phyloP scores from a whole-genome alignment of 2,113 vertebrate species.

The Carassius gibelio region DNA sequence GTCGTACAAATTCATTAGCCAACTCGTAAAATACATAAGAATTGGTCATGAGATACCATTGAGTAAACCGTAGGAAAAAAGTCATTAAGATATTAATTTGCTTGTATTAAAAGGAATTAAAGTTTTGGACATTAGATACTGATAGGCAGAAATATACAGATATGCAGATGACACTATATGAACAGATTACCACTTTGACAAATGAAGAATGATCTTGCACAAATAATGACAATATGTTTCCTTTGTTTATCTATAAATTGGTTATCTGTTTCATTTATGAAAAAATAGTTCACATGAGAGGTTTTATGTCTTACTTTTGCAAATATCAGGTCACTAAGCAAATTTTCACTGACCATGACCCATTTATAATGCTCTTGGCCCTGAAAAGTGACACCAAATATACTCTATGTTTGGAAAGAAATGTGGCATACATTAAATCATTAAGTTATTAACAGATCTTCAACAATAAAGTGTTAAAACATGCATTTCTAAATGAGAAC shows the following conservation, averaged over 20 bases:
- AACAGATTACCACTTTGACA: not conserved
- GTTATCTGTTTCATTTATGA: not conserved
- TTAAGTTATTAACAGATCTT: not conserved
- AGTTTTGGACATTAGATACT: not conserved
- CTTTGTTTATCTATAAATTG: not conserved
- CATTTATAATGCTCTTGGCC: constrained; percentile 13
- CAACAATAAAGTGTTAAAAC: constrained; percentile 25
- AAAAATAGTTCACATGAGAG: not conserved
- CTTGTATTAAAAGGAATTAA: not conserved
- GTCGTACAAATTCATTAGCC: no score
- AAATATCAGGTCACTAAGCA: not conserved
- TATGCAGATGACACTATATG: not conserved
- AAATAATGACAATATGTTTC: not conserved
- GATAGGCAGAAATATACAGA: not conserved
- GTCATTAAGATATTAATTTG: not conserved
- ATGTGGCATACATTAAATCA: not conserved
- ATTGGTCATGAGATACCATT: no score
- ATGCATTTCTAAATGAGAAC: constrained; percentile 12
- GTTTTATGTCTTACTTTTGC: not conserved
- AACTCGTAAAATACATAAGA: no score
- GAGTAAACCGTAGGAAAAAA: not conserved
- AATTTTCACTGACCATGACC: constrained; percentile 15
- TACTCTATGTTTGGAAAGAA: not conserved
- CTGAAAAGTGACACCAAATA: constrained; percentile 12
- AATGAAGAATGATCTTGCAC: not conserved